These are phyloP conservation scores for Colaptes auratus DNA, from an alignment of 2,113 vertebrate genomes.

Conservation along the genomic window DNA sequence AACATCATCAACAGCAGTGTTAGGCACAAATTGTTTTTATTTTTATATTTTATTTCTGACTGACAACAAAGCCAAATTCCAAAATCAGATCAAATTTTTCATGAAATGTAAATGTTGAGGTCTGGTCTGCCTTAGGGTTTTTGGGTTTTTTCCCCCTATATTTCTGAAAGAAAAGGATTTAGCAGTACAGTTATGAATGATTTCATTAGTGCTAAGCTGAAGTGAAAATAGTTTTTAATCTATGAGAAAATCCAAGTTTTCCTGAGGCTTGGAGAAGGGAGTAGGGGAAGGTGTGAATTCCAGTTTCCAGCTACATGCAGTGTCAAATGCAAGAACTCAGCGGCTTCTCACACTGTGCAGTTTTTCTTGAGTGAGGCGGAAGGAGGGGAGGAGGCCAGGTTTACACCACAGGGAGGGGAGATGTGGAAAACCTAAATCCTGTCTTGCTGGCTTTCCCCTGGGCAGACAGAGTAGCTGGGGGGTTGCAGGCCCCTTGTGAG, in stretches of 20 bases:
- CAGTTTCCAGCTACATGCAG: not conserved
- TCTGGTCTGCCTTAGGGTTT: slow-evolving; percentile 72
- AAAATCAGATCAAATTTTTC: slow-evolving; percentile 63
- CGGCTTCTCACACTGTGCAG: not conserved
- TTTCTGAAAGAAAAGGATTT: slow-evolving; percentile 45
- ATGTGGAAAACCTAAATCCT: not conserved
- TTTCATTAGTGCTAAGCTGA: slow-evolving; percentile 48
- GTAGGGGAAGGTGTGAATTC: slow-evolving; percentile 29
- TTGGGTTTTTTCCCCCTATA: slow-evolving; percentile 60
- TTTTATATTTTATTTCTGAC: slow-evolving; percentile 63
- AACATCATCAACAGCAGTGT: slow-evolving; percentile 57
- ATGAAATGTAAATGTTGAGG: slow-evolving; percentile 64
- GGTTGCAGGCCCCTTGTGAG: not conserved
- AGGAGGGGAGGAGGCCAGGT: not conserved
- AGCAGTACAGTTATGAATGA: slow-evolving; percentile 37
- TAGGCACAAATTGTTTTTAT: slow-evolving; percentile 63
- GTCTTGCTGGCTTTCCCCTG: fast-evolving
- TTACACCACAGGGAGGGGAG: not conserved
- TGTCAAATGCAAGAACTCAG: slow-evolving; percentile 14
- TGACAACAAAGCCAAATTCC: slow-evolving; percentile 66
- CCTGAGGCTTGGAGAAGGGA: slow-evolving; percentile 7
- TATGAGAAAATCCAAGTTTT: slow-evolving; percentile 27
- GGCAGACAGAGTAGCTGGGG: not conserved
- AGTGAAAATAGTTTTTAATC: slow-evolving; percentile 45
- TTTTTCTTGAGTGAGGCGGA: not conserved